phyloP scores from a whole-genome alignment of 2,797 vertebrate species.

The Bradypus variegatus region DNA sequence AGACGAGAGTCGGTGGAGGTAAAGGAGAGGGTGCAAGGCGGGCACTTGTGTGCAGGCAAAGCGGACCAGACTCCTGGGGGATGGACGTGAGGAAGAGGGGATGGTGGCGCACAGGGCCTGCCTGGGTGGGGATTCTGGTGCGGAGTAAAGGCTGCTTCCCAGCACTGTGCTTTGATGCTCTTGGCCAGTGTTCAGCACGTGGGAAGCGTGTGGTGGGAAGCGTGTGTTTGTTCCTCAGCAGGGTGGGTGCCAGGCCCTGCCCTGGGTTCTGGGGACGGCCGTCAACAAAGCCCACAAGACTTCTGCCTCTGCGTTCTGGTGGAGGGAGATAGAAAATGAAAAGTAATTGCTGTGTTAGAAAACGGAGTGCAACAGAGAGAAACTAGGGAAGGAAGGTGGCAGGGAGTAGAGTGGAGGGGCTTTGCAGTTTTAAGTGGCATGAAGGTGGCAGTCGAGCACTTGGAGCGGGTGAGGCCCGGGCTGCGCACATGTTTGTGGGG shows the following conservation, averaged over 20 bases:
- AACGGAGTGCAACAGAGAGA: background rate
- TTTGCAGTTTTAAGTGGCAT: background rate
- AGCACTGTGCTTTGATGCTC: background rate
- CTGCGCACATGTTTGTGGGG: background rate
- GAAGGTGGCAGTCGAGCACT: background rate
- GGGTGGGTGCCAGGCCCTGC: background rate
- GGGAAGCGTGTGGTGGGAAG: too few relatives aligned
- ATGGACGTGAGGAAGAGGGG: background rate
- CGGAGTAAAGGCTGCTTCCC: too few relatives aligned
- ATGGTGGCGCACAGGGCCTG: too few relatives aligned
- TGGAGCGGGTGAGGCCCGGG: background rate
- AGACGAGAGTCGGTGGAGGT: too few relatives aligned
- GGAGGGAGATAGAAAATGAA: background rate
- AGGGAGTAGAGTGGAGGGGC: background rate
- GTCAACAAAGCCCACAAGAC: background rate
- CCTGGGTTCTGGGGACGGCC: background rate
- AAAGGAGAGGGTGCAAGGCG: background rate
- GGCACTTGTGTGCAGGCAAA: background rate
- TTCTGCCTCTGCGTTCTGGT: fast-evolving
- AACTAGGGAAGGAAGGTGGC: background rate
- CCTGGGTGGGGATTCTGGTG: background rate
- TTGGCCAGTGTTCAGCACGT: background rate
- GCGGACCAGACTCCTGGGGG: background rate
- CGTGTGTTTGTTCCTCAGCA: background rate
- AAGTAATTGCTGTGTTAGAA: background rate